Evolutionary conservation across 2,888 invertebrate species (phyloP).

Genomic region (Esperia sulphurella): DNA sequence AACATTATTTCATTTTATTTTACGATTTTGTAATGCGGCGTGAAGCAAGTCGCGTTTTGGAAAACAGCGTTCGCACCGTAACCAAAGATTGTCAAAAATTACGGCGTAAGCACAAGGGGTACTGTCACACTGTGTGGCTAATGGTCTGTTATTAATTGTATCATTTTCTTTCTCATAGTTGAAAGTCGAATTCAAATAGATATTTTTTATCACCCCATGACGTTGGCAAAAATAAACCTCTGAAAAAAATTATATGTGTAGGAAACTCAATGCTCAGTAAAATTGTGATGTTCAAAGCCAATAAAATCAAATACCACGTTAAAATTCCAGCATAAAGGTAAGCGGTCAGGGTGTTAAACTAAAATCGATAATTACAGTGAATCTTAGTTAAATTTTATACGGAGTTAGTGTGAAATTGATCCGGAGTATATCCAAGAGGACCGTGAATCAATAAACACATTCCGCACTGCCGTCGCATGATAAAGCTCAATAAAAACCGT

Average conservation of each 20-base stretch:
- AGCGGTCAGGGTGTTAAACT: conserved; percentile 8
- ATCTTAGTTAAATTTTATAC: conserved; percentile 18
- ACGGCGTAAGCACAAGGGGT: conserved; percentile 31
- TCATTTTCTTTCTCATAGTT: conserved; percentile 6
- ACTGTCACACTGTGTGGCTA: conserved; percentile 24
- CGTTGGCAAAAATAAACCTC: too few relatives aligned
- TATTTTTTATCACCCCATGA: neutral
- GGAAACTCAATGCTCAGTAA: too few relatives aligned
- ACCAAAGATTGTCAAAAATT: conserved; percentile 47
- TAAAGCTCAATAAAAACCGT: conserved; percentile 59
- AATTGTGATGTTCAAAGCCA: neutral
- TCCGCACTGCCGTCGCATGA: conserved; percentile 69
- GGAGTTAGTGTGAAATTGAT: conserved; percentile 50
- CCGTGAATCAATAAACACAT: conserved; percentile 71
- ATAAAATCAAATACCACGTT: neutral
- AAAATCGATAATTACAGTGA: conserved; percentile 13
- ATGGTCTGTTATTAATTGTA: conserved; percentile 44
- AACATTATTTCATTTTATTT: conserved; percentile 73
- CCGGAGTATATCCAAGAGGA: conserved; percentile 38
- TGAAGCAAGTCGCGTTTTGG: conserved; percentile 63
- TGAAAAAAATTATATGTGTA: too few relatives aligned
- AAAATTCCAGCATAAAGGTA: conserved; percentile 5
- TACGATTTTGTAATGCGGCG: conserved; percentile 67
- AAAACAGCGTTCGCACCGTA: conserved; percentile 51
- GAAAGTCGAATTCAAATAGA: too few relatives aligned